These are phyloP conservation scores for Thunnus thynnus DNA, from an alignment of 2,113 vertebrate species.

Conservation along the genomic window DNA sequence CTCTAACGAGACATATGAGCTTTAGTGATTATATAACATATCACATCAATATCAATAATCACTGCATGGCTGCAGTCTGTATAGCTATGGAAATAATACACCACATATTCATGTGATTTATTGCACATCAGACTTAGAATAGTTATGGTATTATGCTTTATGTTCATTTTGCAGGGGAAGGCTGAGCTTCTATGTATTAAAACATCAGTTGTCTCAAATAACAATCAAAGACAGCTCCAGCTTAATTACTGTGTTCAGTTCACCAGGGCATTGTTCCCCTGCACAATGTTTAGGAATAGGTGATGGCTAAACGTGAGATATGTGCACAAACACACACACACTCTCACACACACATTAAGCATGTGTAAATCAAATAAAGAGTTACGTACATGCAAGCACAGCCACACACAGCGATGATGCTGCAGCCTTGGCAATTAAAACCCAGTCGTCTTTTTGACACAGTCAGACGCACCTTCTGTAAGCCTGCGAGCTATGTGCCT, in stretches of 20 bases:
- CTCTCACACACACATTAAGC: background rate
- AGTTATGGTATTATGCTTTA: too few species aligned
- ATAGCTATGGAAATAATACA: background rate
- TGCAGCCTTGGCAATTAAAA: conserved; percentile 57
- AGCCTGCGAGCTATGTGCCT: conserved; percentile 16
- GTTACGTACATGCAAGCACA: background rate
- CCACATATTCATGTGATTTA: background rate
- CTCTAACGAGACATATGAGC: conserved; percentile 24
- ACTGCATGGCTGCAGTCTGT: conserved; percentile 2
- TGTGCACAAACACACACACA: background rate
- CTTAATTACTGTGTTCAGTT: conserved; percentile 49
- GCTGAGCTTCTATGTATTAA: too few species aligned
- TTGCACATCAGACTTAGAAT: background rate
- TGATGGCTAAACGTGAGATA: conserved; percentile 43
- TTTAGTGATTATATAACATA: conserved; percentile 18
- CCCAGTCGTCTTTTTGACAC: conserved; percentile 30
- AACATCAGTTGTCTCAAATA: background rate
- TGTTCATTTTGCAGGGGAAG: too few species aligned
- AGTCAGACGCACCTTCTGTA: conserved; percentile 37
- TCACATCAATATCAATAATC: conserved; percentile 48
- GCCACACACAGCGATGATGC: background rate
- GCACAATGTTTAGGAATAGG: conserved; percentile 39
- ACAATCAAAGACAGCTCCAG: background rate
- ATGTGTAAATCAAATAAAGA: conserved; percentile 3
- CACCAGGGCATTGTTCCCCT: conserved; percentile 24